A percentile compares a stretch with the other conserved stretches of the same genome.
Conservation (phyloP, 2,888 invertebrate genomes). For the Dermolepida albohirtum region DNA sequence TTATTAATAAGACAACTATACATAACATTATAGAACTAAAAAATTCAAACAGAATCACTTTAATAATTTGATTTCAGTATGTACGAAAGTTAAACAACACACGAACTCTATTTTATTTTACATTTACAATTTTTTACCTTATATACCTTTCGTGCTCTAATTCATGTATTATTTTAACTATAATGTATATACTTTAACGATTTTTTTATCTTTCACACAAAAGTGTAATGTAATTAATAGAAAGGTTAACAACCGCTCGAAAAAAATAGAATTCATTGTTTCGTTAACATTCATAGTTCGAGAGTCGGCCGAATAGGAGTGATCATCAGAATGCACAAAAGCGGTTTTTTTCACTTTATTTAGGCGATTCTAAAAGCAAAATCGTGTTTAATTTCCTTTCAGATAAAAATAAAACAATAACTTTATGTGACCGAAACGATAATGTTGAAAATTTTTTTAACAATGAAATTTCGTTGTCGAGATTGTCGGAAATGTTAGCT, state of each 20-base stretch:
- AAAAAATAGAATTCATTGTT: conserved; percentile 27
- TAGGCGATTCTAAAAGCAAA: conserved; percentile 40
- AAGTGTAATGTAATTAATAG: conserved; percentile 5
- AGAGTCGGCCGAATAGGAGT: conserved; percentile 12
- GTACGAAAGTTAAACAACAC: no score
- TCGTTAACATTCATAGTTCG: conserved; percentile 14
- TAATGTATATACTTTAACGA: background rate
- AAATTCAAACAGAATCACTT: no score
- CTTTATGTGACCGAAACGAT: conserved; percentile 33
- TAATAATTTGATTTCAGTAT: no score
- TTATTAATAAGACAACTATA: no score
- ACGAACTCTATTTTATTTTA: no score
- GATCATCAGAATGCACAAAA: conserved; percentile 19
- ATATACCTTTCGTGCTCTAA: no score
- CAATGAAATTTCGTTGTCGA: conserved; percentile 27
- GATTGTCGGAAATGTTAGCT: conserved; percentile 30
- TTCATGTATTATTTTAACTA: background rate
- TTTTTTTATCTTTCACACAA: background rate
- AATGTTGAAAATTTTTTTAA: conserved; percentile 25
- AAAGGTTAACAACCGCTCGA: conserved; percentile 14
- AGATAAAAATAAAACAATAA: conserved; percentile 38
- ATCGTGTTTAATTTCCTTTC: conserved; percentile 36
- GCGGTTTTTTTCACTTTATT: conserved; percentile 26
- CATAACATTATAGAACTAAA: no score
- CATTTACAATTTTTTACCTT: no score